Conservation (phyloP, 2,888 invertebrate genomes). For the Eudasyphora cyanicolor region DNA sequence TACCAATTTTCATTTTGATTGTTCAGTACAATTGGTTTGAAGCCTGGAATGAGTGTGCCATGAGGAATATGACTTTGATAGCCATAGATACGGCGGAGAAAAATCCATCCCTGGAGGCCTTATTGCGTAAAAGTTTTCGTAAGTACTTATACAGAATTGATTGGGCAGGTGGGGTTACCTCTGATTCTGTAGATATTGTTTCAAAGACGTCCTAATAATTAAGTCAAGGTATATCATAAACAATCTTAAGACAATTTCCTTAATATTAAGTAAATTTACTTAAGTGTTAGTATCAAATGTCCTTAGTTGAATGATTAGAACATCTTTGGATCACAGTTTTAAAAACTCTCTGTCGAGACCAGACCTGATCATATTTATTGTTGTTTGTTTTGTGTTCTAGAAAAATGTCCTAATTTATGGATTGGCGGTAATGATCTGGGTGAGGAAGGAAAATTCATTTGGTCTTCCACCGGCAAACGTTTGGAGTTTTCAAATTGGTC, state of each 20-base stretch:
- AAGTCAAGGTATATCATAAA: background rate
- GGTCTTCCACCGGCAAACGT: conserved; percentile 43
- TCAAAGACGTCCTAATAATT: too few species aligned
- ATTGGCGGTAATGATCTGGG: conserved; percentile 48
- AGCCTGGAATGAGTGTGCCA: conserved; percentile 45
- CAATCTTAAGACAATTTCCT: too few species aligned
- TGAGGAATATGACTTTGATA: conserved; percentile 32
- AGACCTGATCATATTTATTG: too few species aligned
- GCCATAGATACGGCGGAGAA: conserved; percentile 27
- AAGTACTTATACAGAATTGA: too few species aligned
- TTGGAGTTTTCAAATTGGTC: conserved; percentile 54
- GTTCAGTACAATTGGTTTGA: conserved; percentile 44
- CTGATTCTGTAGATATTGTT: background rate
- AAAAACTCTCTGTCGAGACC: too few species aligned
- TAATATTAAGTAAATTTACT: too few species aligned
- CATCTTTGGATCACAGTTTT: too few species aligned
- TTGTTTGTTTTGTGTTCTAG: background rate
- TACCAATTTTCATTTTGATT: background rate
- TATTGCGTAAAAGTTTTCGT: conserved; percentile 16
- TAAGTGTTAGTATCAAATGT: too few species aligned
- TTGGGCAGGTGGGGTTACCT: background rate
- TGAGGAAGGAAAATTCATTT: conserved; percentile 37
- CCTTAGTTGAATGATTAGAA: too few species aligned
- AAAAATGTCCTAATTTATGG: conserved; percentile 48
- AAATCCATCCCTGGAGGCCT: background rate